A percentile compares a stretch with the other conserved stretches of the same genome.
Conservation (phyloP, 2,797 vertebrate genomes). For the Alfaro cultratus region DNA sequence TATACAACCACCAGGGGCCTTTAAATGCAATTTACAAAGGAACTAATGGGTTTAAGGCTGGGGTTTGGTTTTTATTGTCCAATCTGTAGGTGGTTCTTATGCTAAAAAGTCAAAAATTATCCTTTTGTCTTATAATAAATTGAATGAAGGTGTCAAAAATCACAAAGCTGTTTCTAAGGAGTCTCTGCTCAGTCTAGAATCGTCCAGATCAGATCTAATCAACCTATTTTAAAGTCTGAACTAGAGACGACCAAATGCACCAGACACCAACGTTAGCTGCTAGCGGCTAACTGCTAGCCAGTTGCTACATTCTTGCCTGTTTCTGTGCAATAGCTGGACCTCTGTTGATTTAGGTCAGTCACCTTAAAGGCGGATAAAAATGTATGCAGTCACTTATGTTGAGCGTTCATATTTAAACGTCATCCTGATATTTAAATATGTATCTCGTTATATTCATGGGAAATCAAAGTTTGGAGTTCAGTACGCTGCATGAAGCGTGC, state of each 20-base stretch:
- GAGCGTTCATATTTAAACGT: not conserved
- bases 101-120: not conserved
- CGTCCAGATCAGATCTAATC: not conserved
- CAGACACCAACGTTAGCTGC: not conserved
- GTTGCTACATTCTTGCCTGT: not conserved
- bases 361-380: not conserved
- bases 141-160: not conserved
- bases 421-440: not conserved
- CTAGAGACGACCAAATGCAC: not conserved
- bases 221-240: not conserved
- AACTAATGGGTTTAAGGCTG: not conserved
- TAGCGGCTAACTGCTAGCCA: not conserved
- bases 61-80: not conserved
- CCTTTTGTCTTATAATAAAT: not conserved
- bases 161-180: not conserved
- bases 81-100: not conserved
- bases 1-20: not conserved
- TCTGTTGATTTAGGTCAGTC: not conserved
- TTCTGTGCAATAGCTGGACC: not conserved
- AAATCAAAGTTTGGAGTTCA: not conserved
- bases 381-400: not conserved
- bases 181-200: not conserved
- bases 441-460: not conserved
- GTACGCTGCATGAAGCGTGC: not conserved
- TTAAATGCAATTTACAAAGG: no score